phyloP scores from a whole-genome alignment of 2,888 invertebrate genomes.

The Parelbella ahira region DNA sequence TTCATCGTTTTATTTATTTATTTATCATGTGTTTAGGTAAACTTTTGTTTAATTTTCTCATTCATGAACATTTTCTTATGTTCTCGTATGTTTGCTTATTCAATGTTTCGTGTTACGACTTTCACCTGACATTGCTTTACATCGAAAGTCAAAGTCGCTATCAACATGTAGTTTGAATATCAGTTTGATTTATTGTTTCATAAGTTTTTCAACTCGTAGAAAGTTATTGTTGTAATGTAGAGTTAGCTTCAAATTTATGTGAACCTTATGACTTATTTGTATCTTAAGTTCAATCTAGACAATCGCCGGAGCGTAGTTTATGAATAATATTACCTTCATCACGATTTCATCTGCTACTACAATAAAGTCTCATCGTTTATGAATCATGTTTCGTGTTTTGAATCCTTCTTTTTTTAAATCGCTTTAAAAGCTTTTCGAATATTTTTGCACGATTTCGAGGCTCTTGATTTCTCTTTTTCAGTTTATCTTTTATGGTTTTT shows the following conservation, averaged over 20 bases:
- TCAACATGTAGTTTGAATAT: slow-evolving; percentile 5
- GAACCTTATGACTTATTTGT: slow-evolving; percentile 18
- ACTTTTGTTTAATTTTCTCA: no score
- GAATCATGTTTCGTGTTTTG: slow-evolving; percentile 21
- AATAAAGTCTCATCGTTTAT: slow-evolving; percentile 21
- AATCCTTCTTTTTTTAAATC: slow-evolving; percentile 10
- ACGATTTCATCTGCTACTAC: slow-evolving; percentile 25
- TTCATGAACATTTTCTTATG: no score
- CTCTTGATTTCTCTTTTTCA: no score
- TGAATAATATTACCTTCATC: slow-evolving; percentile 26
- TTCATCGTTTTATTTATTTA: no score
- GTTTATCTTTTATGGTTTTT: no score
- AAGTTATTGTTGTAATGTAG: slow-evolving; percentile 3
- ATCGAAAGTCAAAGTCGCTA: slow-evolving; percentile 5
- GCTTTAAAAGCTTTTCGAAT: slow-evolving; percentile 23
- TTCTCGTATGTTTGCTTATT: no score
- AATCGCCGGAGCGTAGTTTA: slow-evolving; percentile 19
- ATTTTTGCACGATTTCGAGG: slow-evolving; percentile 18
- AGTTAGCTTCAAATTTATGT: no score
- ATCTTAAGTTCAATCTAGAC: slow-evolving; percentile 17
- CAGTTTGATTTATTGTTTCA: slow-evolving; percentile 2
- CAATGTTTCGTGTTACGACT: not conserved
- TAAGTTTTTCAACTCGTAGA: slow-evolving; percentile 1
- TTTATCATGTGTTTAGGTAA: no score
- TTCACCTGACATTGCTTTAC: slow-evolving; percentile 4